Percentiles rank a stretch among this genome's conserved stretches.
Evolutionary conservation across 1,140 invertebrate species (phyloP).

Genomic region (Drosophila parvula): DNA sequence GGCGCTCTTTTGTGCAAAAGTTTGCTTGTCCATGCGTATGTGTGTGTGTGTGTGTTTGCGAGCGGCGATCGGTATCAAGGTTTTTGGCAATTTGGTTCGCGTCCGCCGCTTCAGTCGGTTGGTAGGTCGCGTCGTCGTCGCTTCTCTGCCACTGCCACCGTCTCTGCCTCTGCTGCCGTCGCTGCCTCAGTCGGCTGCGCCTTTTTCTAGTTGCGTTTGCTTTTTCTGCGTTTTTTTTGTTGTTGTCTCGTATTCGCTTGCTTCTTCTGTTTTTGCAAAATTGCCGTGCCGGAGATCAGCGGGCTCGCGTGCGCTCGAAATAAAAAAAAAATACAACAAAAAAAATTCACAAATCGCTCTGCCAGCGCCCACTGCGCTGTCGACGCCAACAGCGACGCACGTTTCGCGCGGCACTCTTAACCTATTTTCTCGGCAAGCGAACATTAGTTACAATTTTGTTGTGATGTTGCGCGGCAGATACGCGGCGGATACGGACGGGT

Average conservation of each 20-base stretch:
- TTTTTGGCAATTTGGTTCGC: conserved; percentile 84
- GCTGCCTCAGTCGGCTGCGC: conserved; percentile 56
- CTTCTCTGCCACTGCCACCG: conserved; percentile 53
- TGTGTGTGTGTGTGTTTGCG: conserved; percentile 39
- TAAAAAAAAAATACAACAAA: conserved; percentile 21
- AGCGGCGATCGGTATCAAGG: conserved; percentile 82
- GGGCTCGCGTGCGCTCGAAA: conserved; percentile 63
- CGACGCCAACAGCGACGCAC: conserved; percentile 47
- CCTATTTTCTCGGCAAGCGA: conserved; percentile 79
- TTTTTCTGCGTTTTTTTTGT: conserved; percentile 34
- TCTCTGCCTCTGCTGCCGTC: conserved; percentile 31
- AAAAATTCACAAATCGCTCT: conserved; percentile 54
- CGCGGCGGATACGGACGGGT: conserved; percentile 77
- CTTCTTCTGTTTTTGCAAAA: conserved; percentile 68
- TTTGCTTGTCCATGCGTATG: conserved; percentile 3
- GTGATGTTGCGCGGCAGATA: conserved; percentile 83
- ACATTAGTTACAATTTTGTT: conserved; percentile 83
- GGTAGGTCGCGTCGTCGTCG: conserved; percentile 78
- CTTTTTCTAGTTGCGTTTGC: conserved; percentile 75
- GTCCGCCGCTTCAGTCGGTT: conserved; percentile 77
- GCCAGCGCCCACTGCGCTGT: conserved; percentile 37
- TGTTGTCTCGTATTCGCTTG: conserved; percentile 6
- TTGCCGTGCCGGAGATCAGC: conserved; percentile 74
- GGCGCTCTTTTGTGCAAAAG: conserved; percentile 41
- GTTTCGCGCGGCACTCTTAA: conserved; percentile 80